Percentiles rank a stretch among this genome's conserved stretches.
Evolutionary conservation across 2,797 vertebrate genomes (phyloP).

Genomic region (Trichosurus vulpecula): DNA sequence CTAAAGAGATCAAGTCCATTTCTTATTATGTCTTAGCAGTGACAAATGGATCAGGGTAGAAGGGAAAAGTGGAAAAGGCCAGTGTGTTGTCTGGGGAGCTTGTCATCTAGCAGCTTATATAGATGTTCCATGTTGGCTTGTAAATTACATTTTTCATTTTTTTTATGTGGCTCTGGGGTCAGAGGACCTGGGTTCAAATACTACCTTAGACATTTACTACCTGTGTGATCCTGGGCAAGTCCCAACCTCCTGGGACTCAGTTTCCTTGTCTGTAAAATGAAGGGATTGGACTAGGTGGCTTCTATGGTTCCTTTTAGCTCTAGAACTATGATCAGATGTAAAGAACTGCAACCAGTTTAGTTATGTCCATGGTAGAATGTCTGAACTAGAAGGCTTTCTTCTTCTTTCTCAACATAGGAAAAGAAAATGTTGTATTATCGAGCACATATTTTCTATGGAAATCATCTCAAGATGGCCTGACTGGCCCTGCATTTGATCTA

Average conservation of each 20-base stretch:
- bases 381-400: slow-evolving; percentile 10
- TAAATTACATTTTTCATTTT: neutral
- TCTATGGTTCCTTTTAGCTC: neutral
- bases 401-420: slow-evolving; percentile 30
- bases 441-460: neutral
- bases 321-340: neutral
- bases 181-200: neutral
- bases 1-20: neutral
- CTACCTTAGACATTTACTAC: neutral
- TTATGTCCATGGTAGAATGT: slow-evolving; percentile 39
- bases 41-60: neutral
- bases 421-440: slow-evolving; percentile 27
- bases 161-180: neutral
- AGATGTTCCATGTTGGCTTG: neutral
- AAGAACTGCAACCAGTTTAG: slow-evolving; percentile 30
- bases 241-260: neutral
- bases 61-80: neutral
- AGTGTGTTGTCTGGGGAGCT: no score
- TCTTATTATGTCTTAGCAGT: neutral
- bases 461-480: neutral
- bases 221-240: neutral
- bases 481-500: neutral
- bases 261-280: neutral
- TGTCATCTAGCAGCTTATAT: neutral
- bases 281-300: neutral